Evolutionary conservation across 2,888 invertebrate genomes (phyloP).

Genomic region (Luffia ferchaultella): DNA sequence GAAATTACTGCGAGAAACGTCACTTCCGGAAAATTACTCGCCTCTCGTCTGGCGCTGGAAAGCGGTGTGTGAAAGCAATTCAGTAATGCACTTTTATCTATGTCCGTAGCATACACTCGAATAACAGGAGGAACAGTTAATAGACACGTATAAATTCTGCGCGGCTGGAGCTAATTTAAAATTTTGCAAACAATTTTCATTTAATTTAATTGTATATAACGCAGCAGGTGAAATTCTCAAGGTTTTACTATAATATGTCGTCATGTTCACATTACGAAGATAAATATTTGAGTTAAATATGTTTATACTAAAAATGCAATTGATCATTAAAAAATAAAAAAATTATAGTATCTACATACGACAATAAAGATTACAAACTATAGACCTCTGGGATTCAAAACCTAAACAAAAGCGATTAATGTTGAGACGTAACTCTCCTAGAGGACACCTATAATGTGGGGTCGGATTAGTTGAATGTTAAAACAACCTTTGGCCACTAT

Average conservation of each 20-base stretch:
- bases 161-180: too few species aligned
- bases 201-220: too few species aligned
- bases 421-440: conserved; percentile 35
- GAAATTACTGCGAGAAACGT: conserved; percentile 24
- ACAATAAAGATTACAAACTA: conserved; percentile 41
- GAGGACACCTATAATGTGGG: conserved; percentile 49
- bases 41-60: conserved; percentile 20
- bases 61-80: conserved; percentile 42
- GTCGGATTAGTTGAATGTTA: conserved; percentile 46
- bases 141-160: neutral
- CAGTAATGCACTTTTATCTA: conserved; percentile 47
- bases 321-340: too few species aligned
- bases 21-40: conserved; percentile 31
- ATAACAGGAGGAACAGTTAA: neutral
- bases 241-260: too few species aligned
- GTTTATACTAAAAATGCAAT: too few species aligned
- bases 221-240: too few species aligned
- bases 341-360: too few species aligned
- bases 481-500: conserved; percentile 47
- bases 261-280: too few species aligned
- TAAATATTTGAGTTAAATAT: too few species aligned
- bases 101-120: conserved; percentile 5
- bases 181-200: too few species aligned
- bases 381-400: conserved; percentile 39
- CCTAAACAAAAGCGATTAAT: conserved; percentile 39